Evolutionary conservation across 2,888 invertebrate species (phyloP), one percentile per base, ranked within the genome.

Genomic region (Artemia sp.): DNA sequence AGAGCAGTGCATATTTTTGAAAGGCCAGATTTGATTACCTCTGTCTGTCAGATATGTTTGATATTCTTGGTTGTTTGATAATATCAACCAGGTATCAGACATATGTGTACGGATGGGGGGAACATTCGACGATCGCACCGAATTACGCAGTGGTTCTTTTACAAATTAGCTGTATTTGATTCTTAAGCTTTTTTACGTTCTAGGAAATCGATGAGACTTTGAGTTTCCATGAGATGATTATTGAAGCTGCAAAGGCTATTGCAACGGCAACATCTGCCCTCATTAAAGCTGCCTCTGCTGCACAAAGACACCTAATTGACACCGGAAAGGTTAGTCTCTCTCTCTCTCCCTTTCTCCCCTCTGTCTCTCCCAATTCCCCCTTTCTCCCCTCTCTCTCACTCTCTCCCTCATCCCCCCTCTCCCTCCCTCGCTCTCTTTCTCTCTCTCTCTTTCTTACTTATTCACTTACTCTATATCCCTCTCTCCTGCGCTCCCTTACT

Each of bases 11-110:
- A 58, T 58, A 12, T 14, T n/a, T 50, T 68, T 68, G 14, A 68
- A 11, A 7, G 12, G 50, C 50, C 51, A 51, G 51, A 12, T 12
- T n/a, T 12, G 66, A 50, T 38, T 69, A 51, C 50, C 51, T 9
- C 51, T 7, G 71, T 74, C 87, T 82, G 85, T 89, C 81, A 95
- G 96, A 97, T 97, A 97, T 97, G 97, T 97, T 97, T 97, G 96
- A 95, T 97, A 97, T 96, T 96, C 96, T 97, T 97, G 97, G 96
- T 97, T 95, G 93, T 91, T 83, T 69, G 51, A n/a, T 69, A 67
- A 78, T 82, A 83, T 87, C 92, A 91, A 92, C 95, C 95, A 87
- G 90, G 91, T 93, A 90, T 93, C 93, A 92, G 92, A 95, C 96
- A 94, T 97, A 95, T 96, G 90, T 89, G 87, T 87, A 90, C 82